Conservation (phyloP, 2,113 vertebrate genomes). For the Ciconia boyciana region DNA sequence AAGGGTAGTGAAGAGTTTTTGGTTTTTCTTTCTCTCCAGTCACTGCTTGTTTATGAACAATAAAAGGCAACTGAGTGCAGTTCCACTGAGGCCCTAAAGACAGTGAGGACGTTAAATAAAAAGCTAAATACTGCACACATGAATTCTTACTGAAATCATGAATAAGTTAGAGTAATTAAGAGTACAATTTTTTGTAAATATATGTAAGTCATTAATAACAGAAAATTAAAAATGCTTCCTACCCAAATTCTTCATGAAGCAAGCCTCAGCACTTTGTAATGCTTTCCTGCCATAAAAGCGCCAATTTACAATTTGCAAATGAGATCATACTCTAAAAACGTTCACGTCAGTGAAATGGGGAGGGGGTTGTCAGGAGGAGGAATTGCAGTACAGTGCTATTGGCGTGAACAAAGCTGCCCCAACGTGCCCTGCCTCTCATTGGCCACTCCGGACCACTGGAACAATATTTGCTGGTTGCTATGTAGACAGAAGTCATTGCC, state of each 20-base stretch:
- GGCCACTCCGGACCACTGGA: neutral
- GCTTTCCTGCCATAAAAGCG: conserved; percentile 66
- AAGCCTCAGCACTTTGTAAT: conserved; percentile 57
- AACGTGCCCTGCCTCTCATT: neutral
- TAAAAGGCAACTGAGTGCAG: neutral
- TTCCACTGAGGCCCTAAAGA: neutral
- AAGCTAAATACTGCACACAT: neutral
- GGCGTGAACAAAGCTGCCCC: neutral
- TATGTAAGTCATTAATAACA: neutral
- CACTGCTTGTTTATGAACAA: neutral
- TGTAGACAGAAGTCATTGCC: conserved; percentile 53
- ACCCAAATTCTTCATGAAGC: conserved; percentile 48
- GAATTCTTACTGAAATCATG: neutral
- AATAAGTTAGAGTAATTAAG: neutral
- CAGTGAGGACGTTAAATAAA: neutral
- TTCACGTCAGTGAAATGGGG: neutral
- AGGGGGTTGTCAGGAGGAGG: neutral
- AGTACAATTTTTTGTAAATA: neutral
- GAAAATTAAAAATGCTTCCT: conserved; percentile 49
- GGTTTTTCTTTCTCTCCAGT: neutral
- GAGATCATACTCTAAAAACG: conserved; percentile 63
- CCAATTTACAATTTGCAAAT: conserved; percentile 65
- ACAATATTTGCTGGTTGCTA: conserved; percentile 79
- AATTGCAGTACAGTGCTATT: neutral
- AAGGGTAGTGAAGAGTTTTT: neutral